Conservation (phyloP, 2,113 vertebrate species). For the Smithornis capensis region DNA sequence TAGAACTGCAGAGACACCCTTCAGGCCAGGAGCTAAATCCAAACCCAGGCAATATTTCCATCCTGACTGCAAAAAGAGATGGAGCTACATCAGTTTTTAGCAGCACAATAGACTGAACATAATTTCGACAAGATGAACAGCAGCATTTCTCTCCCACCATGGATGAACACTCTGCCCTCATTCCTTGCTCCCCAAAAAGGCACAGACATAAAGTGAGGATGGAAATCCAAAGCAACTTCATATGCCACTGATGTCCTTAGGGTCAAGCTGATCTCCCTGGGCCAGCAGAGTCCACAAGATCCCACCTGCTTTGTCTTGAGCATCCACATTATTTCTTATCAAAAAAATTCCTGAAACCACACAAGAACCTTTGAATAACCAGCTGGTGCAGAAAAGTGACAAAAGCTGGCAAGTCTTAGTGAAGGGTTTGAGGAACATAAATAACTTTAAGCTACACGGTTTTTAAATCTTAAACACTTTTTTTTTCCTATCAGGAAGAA, state of each 20-base stretch:
- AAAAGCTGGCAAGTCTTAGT: neutral
- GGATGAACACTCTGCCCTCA: rapidly evolving
- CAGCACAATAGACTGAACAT: rapidly evolving
- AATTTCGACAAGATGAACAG: neutral
- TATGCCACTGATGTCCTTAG: rapidly evolving
- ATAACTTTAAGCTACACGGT: neutral
- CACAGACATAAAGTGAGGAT: rapidly evolving
- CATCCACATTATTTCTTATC: neutral
- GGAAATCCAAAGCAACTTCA: neutral
- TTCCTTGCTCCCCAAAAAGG: neutral
- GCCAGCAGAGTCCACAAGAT: neutral
- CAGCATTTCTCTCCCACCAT: neutral
- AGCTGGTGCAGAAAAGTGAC: neutral
- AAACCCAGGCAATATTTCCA: neutral
- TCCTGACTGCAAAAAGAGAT: rapidly evolving
- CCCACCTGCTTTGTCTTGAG: neutral
- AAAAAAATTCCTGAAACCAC: neutral
- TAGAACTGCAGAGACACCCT: neutral
- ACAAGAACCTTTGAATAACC: neutral
- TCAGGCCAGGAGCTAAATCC: neutral
- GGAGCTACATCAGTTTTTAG: neutral
- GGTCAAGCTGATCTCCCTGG: rapidly evolving
- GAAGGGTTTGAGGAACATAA: neutral
- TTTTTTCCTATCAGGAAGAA: neutral
- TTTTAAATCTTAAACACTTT: neutral